Conservation (phyloP, 2,888 invertebrate genomes). For the Eristalis pertinax region DNA sequence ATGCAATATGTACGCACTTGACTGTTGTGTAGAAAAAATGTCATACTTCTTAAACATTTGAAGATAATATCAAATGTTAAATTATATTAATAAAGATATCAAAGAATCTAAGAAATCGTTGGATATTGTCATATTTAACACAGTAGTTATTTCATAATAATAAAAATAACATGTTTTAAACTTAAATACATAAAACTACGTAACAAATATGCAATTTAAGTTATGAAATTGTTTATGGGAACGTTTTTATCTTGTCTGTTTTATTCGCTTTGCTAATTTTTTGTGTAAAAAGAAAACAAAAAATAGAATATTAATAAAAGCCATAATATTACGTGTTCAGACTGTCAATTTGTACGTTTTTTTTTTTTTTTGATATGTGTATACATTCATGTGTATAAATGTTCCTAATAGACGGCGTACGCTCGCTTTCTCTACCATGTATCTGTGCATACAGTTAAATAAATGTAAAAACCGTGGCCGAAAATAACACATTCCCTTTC, state of each 20-base stretch:
- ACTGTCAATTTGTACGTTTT: constrained; percentile 55
- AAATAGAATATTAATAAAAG: not conserved
- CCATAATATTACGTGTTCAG: constrained; percentile 18
- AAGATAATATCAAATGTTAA: not conserved
- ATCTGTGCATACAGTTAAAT: constrained; percentile 42
- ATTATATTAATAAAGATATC: not conserved
- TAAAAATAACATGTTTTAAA: not conserved
- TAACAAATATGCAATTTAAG: not conserved
- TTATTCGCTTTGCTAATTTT: not conserved
- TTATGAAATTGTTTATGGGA: not conserved
- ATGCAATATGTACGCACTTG: not conserved
- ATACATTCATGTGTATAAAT: constrained; percentile 16
- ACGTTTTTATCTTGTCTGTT: too few relatives aligned
- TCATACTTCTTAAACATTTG: not conserved
- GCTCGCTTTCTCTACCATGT: constrained; percentile 12
- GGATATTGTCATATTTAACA: not conserved
- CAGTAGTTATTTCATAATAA: not conserved
- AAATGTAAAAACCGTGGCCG: constrained; percentile 65
- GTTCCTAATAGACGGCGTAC: constrained; percentile 36
- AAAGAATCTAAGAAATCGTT: not conserved
- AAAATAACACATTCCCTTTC: constrained; percentile 77
- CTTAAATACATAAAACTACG: not conserved
- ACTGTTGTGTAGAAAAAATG: not conserved
- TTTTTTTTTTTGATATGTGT: not conserved
- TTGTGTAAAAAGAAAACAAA: not conserved